Percentiles rank a stretch among this genome's conserved stretches.
Conservation (phyloP, 2,113 vertebrate species). For the Engraulis encrasicolus region DNA sequence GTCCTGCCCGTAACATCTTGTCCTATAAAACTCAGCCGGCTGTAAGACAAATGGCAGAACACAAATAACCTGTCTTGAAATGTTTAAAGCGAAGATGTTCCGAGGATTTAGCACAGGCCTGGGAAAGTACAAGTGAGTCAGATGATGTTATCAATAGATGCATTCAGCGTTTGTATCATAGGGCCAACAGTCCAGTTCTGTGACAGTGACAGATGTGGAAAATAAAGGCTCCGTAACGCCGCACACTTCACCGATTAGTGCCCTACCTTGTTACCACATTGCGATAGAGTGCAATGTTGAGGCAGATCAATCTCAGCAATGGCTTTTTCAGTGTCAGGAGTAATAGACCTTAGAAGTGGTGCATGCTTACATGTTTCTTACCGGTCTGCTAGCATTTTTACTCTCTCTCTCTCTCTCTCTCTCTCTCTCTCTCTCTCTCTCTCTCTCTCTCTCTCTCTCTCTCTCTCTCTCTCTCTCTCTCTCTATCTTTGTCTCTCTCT, state of each 20-base stretch:
- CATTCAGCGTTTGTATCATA: background rate
- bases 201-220: slow-evolving; percentile 5
- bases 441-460: too few relatives aligned
- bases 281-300: slow-evolving; percentile 20
- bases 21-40: too few relatives aligned
- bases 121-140: background rate
- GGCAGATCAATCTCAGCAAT: slow-evolving; percentile 43
- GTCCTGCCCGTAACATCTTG: too few relatives aligned
- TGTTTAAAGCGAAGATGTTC: background rate
- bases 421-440: too few relatives aligned
- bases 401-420: too few relatives aligned
- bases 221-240: background rate
- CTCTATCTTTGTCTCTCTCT: too few relatives aligned
- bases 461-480: too few relatives aligned
- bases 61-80: background rate
- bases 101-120: background rate
- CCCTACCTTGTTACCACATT: slow-evolving; percentile 28
- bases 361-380: slow-evolving; percentile 43
- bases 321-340: slow-evolving; percentile 34
- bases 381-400: slow-evolving; percentile 39
- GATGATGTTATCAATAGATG: background rate
- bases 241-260: slow-evolving; percentile 22
- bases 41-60: background rate
- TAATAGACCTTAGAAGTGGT: slow-evolving; percentile 37
- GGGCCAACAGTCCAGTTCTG: background rate